Evolutionary conservation across 1,140 invertebrate species (phyloP).

Genomic region (Zophobas morio): DNA sequence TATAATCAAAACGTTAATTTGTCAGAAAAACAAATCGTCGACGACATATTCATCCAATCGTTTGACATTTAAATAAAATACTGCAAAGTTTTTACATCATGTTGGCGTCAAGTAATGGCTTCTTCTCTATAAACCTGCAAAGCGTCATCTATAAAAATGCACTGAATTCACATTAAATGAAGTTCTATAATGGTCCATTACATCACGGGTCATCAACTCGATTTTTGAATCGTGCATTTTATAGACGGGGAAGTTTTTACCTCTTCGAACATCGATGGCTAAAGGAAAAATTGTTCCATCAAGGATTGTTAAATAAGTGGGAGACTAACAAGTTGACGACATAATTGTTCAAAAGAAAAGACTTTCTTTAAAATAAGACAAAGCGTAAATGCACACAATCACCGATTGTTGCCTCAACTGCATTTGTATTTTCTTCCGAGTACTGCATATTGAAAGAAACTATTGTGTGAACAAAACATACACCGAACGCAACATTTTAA

Average conservation of each 20-base stretch:
- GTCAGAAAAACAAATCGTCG: neutral
- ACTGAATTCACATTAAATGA: conserved; percentile 35
- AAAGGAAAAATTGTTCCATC: conserved; percentile 27
- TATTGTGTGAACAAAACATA: no score
- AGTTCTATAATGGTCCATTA: conserved; percentile 37
- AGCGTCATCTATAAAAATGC: conserved; percentile 16
- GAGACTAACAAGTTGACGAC: no score
- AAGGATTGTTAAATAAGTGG: neutral
- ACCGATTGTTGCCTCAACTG: no score
- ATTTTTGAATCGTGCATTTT: conserved; percentile 39
- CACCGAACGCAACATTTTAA: no score
- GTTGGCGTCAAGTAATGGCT: neutral
- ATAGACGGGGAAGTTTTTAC: conserved; percentile 19
- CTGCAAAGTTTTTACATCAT: conserved; percentile 8
- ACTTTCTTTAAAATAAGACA: no score
- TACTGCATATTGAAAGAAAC: no score
- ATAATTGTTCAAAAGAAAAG: no score
- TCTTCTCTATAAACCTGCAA: neutral
- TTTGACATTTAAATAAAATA: conserved; percentile 1
- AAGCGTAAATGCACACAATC: no score
- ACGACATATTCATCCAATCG: conserved; percentile 1
- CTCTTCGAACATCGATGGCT: conserved; percentile 31
- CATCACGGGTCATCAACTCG: conserved; percentile 37
- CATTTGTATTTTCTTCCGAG: no score
- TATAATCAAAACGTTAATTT: conserved; percentile 12